A percentile compares a stretch with the other conserved stretches of the same genome.
Evolutionary conservation across 1,140 invertebrate genomes (phyloP).

Genomic region (Heliconius hewitsoni): DNA sequence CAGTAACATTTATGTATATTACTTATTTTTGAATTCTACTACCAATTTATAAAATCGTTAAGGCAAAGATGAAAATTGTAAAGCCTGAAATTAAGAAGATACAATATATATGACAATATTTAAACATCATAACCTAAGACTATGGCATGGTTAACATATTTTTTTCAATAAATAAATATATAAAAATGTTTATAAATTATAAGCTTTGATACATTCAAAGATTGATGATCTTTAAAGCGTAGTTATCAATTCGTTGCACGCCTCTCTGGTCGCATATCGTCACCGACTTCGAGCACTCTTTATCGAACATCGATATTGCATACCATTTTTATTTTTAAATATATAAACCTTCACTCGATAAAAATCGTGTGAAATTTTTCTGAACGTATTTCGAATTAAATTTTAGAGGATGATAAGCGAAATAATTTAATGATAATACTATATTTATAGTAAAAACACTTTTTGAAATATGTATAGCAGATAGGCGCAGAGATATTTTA

Average conservation of each 20-base stretch:
- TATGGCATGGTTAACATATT: background rate
- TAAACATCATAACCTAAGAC: background rate
- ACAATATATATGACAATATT: no score
- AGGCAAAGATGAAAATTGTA: no score
- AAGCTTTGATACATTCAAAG: constrained; percentile 9
- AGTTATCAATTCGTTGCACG: constrained; percentile 43
- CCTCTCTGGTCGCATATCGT: constrained; percentile 55
- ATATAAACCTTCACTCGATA: constrained; percentile 10
- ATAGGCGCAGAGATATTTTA: no score
- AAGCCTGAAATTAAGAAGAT: no score
- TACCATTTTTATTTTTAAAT: constrained; percentile 16
- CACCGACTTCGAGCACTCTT: constrained; percentile 33
- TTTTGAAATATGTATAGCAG: no score
- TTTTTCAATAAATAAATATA: background rate
- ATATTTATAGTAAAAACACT: no score
- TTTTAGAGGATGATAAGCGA: background rate
- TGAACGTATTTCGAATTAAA: background rate
- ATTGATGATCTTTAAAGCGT: constrained; percentile 21
- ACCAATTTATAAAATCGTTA: no score
- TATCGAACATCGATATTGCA: constrained; percentile 29
- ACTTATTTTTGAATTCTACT: no score
- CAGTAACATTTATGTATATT: no score
- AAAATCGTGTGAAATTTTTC: background rate
- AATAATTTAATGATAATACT: background rate
- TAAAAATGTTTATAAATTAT: constrained; percentile 9